Evolutionary conservation across 2,888 invertebrate genomes (phyloP).

Genomic region (Mechanitis mazaeus): DNA sequence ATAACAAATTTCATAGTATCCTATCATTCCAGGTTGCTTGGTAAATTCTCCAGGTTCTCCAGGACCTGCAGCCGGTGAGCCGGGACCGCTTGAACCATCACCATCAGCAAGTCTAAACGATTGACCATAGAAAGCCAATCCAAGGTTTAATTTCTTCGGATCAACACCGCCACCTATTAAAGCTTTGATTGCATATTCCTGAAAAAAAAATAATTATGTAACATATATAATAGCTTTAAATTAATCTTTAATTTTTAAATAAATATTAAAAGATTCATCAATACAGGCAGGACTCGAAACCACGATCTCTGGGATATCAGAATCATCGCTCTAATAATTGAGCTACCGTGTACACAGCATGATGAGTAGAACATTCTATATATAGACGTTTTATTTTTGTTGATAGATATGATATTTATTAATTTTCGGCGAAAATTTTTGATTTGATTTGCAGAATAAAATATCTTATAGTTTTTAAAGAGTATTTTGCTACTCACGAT

Average conservation of each 20-base stretch:
- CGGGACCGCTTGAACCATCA: conserved; percentile 65
- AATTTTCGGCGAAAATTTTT: no score
- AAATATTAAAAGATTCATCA: no score
- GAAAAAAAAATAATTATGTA: conserved; percentile 28
- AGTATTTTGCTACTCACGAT: conserved; percentile 71
- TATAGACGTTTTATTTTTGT: no score
- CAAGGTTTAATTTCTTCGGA: conserved; percentile 85
- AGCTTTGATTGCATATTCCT: conserved; percentile 89
- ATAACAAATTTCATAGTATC: conserved; percentile 90
- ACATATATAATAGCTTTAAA: neutral
- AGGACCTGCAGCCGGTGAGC: conserved; percentile 82
- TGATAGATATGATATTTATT: no score
- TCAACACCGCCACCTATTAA: conserved; percentile 84
- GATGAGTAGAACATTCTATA: no score
- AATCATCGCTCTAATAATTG: no score
- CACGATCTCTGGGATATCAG: no score
- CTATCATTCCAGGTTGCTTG: conserved; percentile 90
- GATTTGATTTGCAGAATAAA: no score
- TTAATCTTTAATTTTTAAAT: no score
- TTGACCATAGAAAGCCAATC: conserved; percentile 92
- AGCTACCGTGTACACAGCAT: no score
- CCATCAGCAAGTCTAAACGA: conserved; percentile 81
- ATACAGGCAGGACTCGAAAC: neutral
- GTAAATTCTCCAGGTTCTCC: conserved; percentile 89
- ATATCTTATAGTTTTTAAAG: no score